Percentiles rank a stretch among this genome's conserved stretches.
Conservation (phyloP, 35 echinoderm and acorn worm genomes). For the Chiridota heheva region DNA sequence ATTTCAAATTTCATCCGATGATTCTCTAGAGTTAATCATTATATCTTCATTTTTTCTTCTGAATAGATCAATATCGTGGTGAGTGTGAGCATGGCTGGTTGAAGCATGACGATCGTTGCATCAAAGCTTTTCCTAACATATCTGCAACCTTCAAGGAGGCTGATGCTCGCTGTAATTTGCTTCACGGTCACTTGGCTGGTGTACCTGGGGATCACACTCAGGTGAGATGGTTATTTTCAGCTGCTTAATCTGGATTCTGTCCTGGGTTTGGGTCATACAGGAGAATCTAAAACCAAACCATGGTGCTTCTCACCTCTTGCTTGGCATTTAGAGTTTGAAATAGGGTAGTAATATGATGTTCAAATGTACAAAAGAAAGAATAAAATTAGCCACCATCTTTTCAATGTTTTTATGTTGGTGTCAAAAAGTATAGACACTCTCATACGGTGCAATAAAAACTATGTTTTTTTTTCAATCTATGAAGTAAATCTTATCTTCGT, state of each 20-base stretch:
- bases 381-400: no score
- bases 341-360: no score
- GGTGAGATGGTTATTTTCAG: constrained; percentile 10
- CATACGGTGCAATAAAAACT: no score
- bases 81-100: constrained; percentile 83
- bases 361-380: no score
- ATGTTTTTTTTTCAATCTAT: no score
- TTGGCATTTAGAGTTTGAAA: no score
- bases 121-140: constrained; percentile 61
- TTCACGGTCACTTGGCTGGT: constrained; percentile 73
- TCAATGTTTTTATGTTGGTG: no score
- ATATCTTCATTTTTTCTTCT: background rate
- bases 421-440: no score
- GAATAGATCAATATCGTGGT: constrained; percentile 67
- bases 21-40: background rate
- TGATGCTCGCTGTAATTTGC: constrained; percentile 61
- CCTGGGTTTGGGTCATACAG: background rate
- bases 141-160: constrained; percentile 47
- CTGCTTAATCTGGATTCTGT: background rate
- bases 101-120: constrained; percentile 70
- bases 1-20: no score
- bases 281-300: background rate
- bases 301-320: no score
- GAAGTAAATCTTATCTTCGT: no score
- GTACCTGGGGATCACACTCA: constrained; percentile 52